A percentile compares a stretch with the other conserved stretches of the same genome.
These are phyloP conservation scores for Ctenopoma kingsleyae DNA, from an alignment of 2,797 vertebrate species.

Conservation along the genomic window DNA sequence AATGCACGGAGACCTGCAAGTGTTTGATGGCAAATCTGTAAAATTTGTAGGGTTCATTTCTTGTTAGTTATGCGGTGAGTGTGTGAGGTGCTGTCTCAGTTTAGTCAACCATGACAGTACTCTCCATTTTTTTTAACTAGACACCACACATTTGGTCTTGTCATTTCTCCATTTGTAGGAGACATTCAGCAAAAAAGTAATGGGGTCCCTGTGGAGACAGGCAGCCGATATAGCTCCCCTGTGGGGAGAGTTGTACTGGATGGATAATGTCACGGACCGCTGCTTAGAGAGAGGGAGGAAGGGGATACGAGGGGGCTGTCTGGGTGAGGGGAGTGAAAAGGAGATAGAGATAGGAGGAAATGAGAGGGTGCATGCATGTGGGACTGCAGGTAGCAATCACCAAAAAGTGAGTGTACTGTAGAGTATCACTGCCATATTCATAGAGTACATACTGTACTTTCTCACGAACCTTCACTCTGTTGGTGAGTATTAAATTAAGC, in stretches of 20 bases:
- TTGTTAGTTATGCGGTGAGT: slow-evolving; percentile 60
- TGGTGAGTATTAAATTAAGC: slow-evolving; percentile 41
- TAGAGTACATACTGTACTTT: slow-evolving; percentile 3
- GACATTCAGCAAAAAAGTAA: slow-evolving; percentile 68
- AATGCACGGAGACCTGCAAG: slow-evolving; percentile 14
- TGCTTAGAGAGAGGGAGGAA: slow-evolving; percentile 47
- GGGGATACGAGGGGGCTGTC: slow-evolving; percentile 5
- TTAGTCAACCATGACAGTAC: slow-evolving; percentile 45
- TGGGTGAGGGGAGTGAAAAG: background rate
- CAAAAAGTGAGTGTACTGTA: slow-evolving; percentile 9
- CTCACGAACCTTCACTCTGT: slow-evolving; percentile 18
- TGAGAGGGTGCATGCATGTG: slow-evolving; percentile 33
- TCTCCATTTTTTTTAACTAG: slow-evolving; percentile 44
- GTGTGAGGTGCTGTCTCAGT: slow-evolving; percentile 33
- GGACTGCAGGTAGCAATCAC: slow-evolving; percentile 43
- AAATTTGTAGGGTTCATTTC: slow-evolving; percentile 61
- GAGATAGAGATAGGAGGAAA: slow-evolving; percentile 39
- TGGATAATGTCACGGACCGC: slow-evolving; percentile 73
- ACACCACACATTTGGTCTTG: slow-evolving; percentile 65
- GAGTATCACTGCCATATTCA: slow-evolving; percentile 10
- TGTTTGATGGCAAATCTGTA: slow-evolving; percentile 53
- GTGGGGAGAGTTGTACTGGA: slow-evolving; percentile 59
- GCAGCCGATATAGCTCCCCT: slow-evolving; percentile 60
- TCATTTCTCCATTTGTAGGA: slow-evolving; percentile 70
- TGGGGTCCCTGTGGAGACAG: slow-evolving; percentile 69